Base-by-base conservation (phyloP, 2,797 vertebrate genomes). In the Peromyscus eremicus region DNA sequence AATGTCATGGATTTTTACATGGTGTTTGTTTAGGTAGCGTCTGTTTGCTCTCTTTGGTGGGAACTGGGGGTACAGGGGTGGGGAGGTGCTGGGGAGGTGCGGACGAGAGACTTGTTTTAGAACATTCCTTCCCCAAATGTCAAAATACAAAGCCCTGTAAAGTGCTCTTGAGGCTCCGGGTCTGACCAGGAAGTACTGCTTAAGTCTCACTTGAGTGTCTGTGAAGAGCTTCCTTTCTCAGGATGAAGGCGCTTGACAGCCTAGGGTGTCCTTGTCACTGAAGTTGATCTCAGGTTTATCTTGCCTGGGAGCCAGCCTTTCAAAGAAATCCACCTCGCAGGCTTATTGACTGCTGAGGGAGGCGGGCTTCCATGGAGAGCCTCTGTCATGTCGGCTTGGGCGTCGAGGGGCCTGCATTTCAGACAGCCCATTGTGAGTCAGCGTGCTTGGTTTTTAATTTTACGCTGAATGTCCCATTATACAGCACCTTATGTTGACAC, bases 131-230 rank as follows among this genome's bases (percentile, higher is more conserved):
- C 64, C 68, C 71, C 84, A 77, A 94, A 95, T 93, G 83, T 95
- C 19, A 6, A 89, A 95, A 93, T 86, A 55, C 73, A 91, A 95
- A 95, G 86, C 95, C 92, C 32, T 89, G 52, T 97, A 80, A 96
- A 95, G 95, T 90, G 43, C 71, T 90, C 68, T 94, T 95, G 89
- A 87, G 10, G 83, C 84, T 96, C 84, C 80, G 43, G 46, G 90
- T 95, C 95, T 93, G 95, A 98, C 96, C 97, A 98, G 98, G 97
- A 98, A 98, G 97, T 98, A 89, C 86, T 91, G 66, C 95, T 89
- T 70, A 79, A 98, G 91, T 64, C 94, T 96, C 85, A 92, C 91
- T 97, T 92, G 71, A 92, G 94, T 93, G 89, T 94, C 94, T 96
- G 2, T 89, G n/a, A 97, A 96, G 97, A 96, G 97, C 97, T 98